Evolutionary conservation across 2,113 vertebrate genomes (phyloP).

Genomic region (Alouatta palliata): DNA sequence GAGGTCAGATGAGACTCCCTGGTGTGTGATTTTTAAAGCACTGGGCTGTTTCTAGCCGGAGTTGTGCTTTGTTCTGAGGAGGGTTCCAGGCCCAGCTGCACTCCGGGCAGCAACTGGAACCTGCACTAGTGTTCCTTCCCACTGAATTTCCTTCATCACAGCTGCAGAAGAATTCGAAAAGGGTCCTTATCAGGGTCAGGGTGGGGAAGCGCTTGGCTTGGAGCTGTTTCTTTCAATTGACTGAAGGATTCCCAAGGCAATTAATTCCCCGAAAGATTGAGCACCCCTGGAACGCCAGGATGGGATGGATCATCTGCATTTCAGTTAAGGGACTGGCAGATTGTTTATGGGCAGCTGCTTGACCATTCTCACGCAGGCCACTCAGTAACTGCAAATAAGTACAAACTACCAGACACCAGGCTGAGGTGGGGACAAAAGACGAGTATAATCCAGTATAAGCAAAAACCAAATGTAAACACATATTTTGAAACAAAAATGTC

Average conservation of each 20-base stretch:
- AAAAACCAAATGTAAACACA: conserved; percentile 61
- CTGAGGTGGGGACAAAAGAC: conserved; percentile 53
- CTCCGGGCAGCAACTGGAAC: background rate
- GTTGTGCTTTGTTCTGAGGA: conserved; percentile 6
- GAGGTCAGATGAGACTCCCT: background rate
- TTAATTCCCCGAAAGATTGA: background rate
- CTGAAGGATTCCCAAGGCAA: background rate
- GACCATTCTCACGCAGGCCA: background rate
- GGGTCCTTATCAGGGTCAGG: background rate
- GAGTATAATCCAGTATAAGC: conserved; percentile 40
- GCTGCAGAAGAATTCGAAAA: background rate
- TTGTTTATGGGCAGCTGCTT: background rate
- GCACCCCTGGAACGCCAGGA: background rate
- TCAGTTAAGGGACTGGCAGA: conserved; percentile 14
- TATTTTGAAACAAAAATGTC: conserved; percentile 68
- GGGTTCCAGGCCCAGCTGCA: background rate
- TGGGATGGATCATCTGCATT: background rate
- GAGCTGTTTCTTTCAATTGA: background rate
- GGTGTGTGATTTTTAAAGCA: conserved; percentile 34
- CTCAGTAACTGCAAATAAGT: background rate
- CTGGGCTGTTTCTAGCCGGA: background rate
- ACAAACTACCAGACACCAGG: background rate
- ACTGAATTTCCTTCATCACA: background rate
- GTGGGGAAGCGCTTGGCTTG: background rate
- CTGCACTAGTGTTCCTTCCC: background rate